These are phyloP conservation scores for Drosophila colorata DNA, from an alignment of 2,888 invertebrate genomes.

Conservation along the genomic window DNA sequence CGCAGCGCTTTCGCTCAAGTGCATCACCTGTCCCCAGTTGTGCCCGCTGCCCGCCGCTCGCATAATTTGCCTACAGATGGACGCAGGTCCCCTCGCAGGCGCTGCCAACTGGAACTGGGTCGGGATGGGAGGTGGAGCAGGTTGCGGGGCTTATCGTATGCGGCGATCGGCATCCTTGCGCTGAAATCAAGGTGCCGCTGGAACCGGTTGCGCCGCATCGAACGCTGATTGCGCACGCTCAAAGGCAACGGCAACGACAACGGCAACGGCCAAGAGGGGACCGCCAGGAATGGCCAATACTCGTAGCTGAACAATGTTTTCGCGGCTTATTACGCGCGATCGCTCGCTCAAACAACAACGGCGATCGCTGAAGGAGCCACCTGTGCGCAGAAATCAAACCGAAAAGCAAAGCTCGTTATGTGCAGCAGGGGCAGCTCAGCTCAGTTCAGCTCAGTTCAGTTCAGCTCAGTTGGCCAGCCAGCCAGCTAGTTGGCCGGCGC, in stretches of 20 bases:
- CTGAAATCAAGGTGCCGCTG: slow-evolving; percentile 64
- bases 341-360: slow-evolving; percentile 51
- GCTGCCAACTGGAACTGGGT: neutral
- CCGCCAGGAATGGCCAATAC: slow-evolving; percentile 48
- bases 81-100: slow-evolving; percentile 21
- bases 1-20: slow-evolving; percentile 15
- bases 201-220: slow-evolving; percentile 62
- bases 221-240: slow-evolving; percentile 49
- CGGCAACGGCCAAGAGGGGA: too few species aligned
- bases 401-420: slow-evolving; percentile 77
- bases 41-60: slow-evolving; percentile 39
- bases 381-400: slow-evolving; percentile 77
- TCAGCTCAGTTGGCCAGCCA: neutral
- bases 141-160: slow-evolving; percentile 42
- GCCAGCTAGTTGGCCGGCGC: slow-evolving; percentile 20
- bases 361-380: slow-evolving; percentile 56
- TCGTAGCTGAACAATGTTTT: slow-evolving; percentile 80
- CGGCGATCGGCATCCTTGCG: slow-evolving; percentile 59
- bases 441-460: neutral
- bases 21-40: slow-evolving; percentile 19
- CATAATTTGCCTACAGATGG: slow-evolving; percentile 60
- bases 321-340: slow-evolving; percentile 82
- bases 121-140: neutral
- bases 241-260: too few species aligned
- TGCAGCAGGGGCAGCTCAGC: slow-evolving; percentile 14